Base-by-base conservation (phyloP, 2,113 vertebrate genomes). In the Vulpes vulpes region DNA sequence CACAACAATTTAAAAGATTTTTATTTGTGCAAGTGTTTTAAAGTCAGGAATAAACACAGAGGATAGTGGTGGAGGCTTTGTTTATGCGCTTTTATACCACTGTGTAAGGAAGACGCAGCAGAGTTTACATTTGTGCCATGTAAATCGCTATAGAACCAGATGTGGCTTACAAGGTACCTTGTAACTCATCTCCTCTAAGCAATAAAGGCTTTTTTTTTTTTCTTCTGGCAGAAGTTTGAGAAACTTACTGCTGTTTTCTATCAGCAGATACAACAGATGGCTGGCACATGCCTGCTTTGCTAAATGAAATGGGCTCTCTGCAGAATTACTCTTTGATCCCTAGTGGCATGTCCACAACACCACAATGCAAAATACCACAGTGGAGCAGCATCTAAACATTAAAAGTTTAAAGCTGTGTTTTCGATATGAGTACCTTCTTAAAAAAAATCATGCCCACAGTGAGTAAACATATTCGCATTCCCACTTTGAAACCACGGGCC, bases 261-360 rank as follows among this genome's bases (percentile, higher is more conserved):
- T 99, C 99, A 99, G 98, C 98, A 98, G 98, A 99, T 98, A 98
- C 97, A 98, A 99, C 99, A 99, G 99, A 99, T 99, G 99, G 99
- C 98, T 99, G 99, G 99, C 99, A 99, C 98, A 99, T 99, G 99
- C 99, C 98, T 99, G 98, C 97, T 98, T 97, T 96, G 96, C 98
- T 99, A 98, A 99, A 99, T 98, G 98, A 99, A 98, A 98, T 94
- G 97, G 99, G 99, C 98, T 98, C 97, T 98, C 98, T 97, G 97
- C 97, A 99, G 97, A 97, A 95, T 96, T 97, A 97, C 97, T 98
- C 99, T 99, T 99, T 99, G 99, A 99, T 99, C 99, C 99, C 98
- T 95, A 92, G 98, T 99, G 98, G 99, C 99, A 98, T 98, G 98
- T 99, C 99, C 98, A 99, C 98, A 99, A 98, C 99, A 99, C 98